Conservation (phyloP, 2,797 vertebrate genomes). For the Centroberyx gerrardi region DNA sequence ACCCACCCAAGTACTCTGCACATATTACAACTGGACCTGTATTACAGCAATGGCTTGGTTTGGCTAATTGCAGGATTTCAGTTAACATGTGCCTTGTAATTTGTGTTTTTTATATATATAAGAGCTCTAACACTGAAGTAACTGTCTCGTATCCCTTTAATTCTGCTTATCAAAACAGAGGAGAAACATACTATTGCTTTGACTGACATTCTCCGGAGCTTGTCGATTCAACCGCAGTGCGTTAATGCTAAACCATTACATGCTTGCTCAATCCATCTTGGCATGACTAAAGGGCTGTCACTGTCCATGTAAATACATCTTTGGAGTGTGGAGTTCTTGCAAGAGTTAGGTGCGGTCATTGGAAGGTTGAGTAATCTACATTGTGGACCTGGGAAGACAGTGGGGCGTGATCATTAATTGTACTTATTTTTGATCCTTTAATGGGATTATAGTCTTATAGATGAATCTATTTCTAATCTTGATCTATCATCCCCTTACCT, state of each 20-base stretch:
- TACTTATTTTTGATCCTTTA: constrained; percentile 37
- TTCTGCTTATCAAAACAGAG: constrained; percentile 58
- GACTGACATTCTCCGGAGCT: constrained; percentile 41
- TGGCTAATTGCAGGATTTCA: constrained; percentile 58
- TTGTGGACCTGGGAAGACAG: constrained; percentile 27
- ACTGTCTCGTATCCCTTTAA: constrained; percentile 51
- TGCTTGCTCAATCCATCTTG: constrained; percentile 63
- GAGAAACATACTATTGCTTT: constrained; percentile 20
- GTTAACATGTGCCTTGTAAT: constrained; percentile 55
- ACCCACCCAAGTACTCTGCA: constrained; percentile 12
- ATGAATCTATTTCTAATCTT: constrained; percentile 25
- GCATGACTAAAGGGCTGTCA: constrained; percentile 57
- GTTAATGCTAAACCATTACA: constrained; percentile 78
- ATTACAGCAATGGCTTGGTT: constrained; percentile 26
- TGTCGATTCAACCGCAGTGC: constrained; percentile 32
- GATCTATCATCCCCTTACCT: constrained; percentile 27
- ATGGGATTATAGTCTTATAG: constrained; percentile 19
- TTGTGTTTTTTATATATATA: constrained; percentile 48
- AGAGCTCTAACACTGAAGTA: constrained; percentile 36
- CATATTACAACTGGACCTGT: constrained; percentile 32
- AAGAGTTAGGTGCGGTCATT: constrained; percentile 70
- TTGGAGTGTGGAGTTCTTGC: constrained; percentile 49
- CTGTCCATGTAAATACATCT: constrained; percentile 59
- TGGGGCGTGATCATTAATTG: constrained; percentile 42
- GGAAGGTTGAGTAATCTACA: constrained; percentile 56